Evolutionary conservation across 2,888 invertebrate species (phyloP), one percentile per base, ranked within the genome.

Genomic region (Eristalinus aeneus): DNA sequence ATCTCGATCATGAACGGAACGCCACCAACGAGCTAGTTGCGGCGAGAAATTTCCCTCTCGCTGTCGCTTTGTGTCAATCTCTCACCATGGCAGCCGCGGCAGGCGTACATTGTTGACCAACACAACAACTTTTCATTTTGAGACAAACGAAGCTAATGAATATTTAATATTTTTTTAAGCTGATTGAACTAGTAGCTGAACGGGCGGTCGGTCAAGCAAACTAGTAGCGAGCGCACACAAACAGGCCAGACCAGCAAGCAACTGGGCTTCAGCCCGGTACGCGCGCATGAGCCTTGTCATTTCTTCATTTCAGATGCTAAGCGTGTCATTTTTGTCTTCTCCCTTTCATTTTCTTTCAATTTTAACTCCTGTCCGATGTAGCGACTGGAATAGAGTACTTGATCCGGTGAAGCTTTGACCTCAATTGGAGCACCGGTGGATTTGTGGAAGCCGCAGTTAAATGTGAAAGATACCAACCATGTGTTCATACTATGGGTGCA

Each of bases 91-190:
- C 39, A 16, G 27, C 5, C 8, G 8, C 16, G 46, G n/a, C 46
- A 16, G 16, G 65, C 61, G 22, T 6, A 31, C 20, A n/a, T 56
- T 23, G 53, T 16, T 12, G 27, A 34, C 61, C 54, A 32, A 36
- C 31, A 64, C 16, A 60, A 27, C 54, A 16, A 36, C 61, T 80
- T 76, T 80, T 64, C 22, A 67, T 65, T 3, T 74, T 65, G 77
- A 82, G 64, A 60, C 73, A 71, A 86, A 85, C 60, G 58, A 39
- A 72, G 73, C 60, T 81, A 73, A 81, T 86, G 85, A 81, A 86
- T 86, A 81, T 82, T 86, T 81, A 73, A 85, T 84, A 71, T 34
- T 16, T 46, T 39, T 65, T 65, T 73, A 67, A 67, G 46, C 16
- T 81, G 67, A 84, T 67, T 56, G 75, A 72, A 81, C 76, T 74